These are phyloP conservation scores for Agrochola litura DNA, from an alignment of 2,888 invertebrate species.

Conservation along the genomic window DNA sequence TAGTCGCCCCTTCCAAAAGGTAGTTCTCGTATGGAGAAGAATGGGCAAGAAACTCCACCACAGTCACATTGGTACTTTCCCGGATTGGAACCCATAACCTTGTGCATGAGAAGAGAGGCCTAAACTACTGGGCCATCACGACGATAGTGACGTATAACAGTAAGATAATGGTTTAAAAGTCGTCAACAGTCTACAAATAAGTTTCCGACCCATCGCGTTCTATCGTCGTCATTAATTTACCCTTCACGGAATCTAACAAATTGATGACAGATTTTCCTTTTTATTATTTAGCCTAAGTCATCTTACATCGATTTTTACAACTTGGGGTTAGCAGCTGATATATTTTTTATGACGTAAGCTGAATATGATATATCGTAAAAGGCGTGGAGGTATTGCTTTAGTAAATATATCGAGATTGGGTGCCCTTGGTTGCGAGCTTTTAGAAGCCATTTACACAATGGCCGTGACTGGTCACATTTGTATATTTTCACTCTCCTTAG, in stretches of 20 bases:
- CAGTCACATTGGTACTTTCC: not conserved
- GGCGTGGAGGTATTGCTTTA: slow-evolving; percentile 8
- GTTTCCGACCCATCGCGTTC: slow-evolving; percentile 38
- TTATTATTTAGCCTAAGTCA: slow-evolving; percentile 17
- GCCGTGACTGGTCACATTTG: not conserved
- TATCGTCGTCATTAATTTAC: slow-evolving; percentile 56
- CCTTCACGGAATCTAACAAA: slow-evolving; percentile 37
- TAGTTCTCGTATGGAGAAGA: no score
- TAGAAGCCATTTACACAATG: not conserved
- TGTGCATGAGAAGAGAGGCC: not conserved
- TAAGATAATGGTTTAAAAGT: not conserved
- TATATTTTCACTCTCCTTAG: not conserved
- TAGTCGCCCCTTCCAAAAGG: no score
- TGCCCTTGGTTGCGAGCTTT: slow-evolving; percentile 1
- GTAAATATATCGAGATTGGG: slow-evolving; percentile 18
- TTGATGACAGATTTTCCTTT: slow-evolving; percentile 48
- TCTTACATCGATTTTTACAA: slow-evolving; percentile 30
- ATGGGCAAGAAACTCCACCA: not conserved
- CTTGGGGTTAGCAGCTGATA: slow-evolving; percentile 21
- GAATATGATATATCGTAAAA: slow-evolving; percentile 34
- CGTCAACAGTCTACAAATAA: slow-evolving; percentile 39
- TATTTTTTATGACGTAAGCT: slow-evolving; percentile 37
- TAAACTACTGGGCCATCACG: not conserved
- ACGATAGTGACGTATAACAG: not conserved
- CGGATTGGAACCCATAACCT: not conserved